Conservation (phyloP, 2,113 vertebrate species). For the Triplophysa dalaica region DNA sequence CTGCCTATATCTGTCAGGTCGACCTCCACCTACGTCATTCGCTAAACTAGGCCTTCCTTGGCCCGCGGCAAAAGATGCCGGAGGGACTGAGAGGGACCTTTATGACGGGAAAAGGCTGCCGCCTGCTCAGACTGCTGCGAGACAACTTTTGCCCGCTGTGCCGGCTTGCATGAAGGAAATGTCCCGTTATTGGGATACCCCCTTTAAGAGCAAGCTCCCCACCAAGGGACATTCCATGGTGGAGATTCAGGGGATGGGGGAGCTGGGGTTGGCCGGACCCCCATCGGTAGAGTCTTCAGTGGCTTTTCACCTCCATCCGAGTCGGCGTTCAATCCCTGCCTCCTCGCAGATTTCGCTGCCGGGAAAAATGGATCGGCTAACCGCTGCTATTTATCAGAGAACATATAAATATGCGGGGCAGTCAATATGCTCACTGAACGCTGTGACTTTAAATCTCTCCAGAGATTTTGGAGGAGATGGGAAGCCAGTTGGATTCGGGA, state of each 20-base stretch:
- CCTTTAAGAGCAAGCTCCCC: background rate
- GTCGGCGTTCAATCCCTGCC: background rate
- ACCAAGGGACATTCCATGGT: background rate
- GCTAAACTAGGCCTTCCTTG: too few relatives aligned
- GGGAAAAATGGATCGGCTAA: background rate
- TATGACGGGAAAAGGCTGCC: constrained; percentile 1
- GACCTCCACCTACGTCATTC: background rate
- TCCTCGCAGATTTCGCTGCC: background rate
- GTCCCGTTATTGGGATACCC: background rate
- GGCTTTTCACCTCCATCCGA: background rate
- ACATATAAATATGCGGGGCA: background rate
- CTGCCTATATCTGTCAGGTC: too few relatives aligned
- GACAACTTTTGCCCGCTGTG: background rate
- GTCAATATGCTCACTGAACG: background rate
- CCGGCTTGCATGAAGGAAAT: constrained; percentile 6
- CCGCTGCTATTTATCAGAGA: background rate
- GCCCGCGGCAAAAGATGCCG: too few relatives aligned
- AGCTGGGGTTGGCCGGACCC: background rate
- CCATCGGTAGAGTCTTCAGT: background rate
- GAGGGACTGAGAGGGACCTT: background rate
- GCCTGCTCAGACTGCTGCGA: background rate
- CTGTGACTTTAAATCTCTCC: too few relatives aligned
- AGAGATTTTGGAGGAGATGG: too few relatives aligned
- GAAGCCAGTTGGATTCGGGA: too few relatives aligned
- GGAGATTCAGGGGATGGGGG: background rate